Evolutionary conservation across 2,113 vertebrate species (phyloP), one percentile per base, ranked within the genome.

Genomic region (Gorsachius goisagi): DNA sequence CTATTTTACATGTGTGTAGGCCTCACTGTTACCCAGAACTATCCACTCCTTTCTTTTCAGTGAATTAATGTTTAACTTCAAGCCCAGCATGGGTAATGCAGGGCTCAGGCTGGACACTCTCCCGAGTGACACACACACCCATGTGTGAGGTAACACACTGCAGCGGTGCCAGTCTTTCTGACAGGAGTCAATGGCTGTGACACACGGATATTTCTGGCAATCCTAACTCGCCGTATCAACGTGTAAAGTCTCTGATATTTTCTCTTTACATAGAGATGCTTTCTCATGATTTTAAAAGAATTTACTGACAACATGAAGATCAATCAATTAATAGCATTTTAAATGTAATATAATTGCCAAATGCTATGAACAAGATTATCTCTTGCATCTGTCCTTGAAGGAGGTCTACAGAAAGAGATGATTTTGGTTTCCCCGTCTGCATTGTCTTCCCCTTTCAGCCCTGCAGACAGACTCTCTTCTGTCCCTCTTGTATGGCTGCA

Each of bases 201-300:
- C 0, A 7, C 20, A 13, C 66, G 14, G 37, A 6, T 73, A 28
- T 41, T 83, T 75, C 35, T 90, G 88, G 32, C 62, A 88, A 32
- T 82, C 44, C 72, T 49, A 53, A 49, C 8, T 87, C 1, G 0
- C 17, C 2, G 0, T 27, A 63, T 47, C 37, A 50, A 12, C 12
- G 5, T 15, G 11, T 52, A 72, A 82, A 89, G 26, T 47, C 28
- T 44, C 24, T 64, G 52, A 79, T 18, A 56, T 35, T 82, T 82
- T 81, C 14, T 77, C 18, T 72, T 67, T 68, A 56, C 12, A 24
- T 19, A 64, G 35, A 2, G 5, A 49, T 56, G 37, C 8, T 76
- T 85, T 67, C 15, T 87, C 8, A 23, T 18, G 1, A 20, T 30
- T 85, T 82, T 41, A 39, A 45, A 79, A 64, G 2, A 88, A 58